Base-by-base conservation (phyloP, 2,113 vertebrate species). In the Anoplopoma fimbria region DNA sequence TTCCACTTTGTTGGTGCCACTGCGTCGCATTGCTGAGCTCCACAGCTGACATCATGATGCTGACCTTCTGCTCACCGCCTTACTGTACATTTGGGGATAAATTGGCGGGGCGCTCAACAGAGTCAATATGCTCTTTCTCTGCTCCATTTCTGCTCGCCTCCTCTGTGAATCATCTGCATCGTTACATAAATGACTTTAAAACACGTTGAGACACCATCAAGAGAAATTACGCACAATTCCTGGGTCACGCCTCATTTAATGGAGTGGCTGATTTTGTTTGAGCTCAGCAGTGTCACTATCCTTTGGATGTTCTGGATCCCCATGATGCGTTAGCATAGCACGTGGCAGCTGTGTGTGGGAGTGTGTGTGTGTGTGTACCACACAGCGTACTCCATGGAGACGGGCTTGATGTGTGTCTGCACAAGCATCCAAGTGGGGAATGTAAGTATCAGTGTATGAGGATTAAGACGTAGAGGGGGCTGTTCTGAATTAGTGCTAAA, bases 171-270 rank as follows among this genome's bases (percentile, higher is more conserved):
- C 93, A 92, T 83, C 78, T 9, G 9, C 36, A 34, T 85, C 77
- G 75, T 93, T 93, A 93, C 75, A 89, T 93, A 93, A 93, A 93
- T 89, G 90, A 91, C 84, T 93, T 90, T 84, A 92, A 90, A 91
- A 86, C 88, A 89, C 76, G 82, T 86, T 87, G 90, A 91, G 87
- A 91, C 84, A 86, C 83, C 87, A 92, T 93, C 89, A 87, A 92
- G 89, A 92, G 89, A 91, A 92, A 91, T 88, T 83, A 89, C 83
- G 72, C 82, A 81, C 72, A 75, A 85, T 82, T 86, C 88, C 85
- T 87, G 91, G 86, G 85, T 91, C 91, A 90, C 80, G 86, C 77
- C 87, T 93, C 91, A 91, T 93, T 93, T 92, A 81, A 84, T 65
- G 82, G 80, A 70, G 79, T 57, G 82, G 82, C 87, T 86, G 87